Base-by-base conservation (phyloP, 2,113 vertebrate species). In the Daubentonia madagascariensis region DNA sequence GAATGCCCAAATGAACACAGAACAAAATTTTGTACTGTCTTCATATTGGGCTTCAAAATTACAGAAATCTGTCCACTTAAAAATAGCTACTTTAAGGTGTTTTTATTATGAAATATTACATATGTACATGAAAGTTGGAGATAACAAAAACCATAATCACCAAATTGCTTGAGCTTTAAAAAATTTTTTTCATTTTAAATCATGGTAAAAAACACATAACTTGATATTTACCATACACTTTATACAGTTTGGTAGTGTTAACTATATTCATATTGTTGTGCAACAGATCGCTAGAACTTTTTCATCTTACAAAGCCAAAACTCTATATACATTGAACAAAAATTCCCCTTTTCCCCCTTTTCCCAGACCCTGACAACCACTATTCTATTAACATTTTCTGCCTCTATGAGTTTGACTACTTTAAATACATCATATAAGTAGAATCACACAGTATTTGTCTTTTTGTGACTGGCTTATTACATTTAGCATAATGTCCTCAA, bases 21-120 rank as follows among this genome's bases (percentile, higher is more conserved):
- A 96, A 30, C 63, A 95, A 90, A 95, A 96, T 87, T 88, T 72
- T 85, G 23, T 75, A 84, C 30, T 89, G 22, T 72, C 8, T 90
- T 87, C 61, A 54, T 50, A 67, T 35, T 72, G 28, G 65, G 22
- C 28, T 57, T 96, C 73, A 67, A 85, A 73, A n/a, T 68, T 61
- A 72, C 32, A 73, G 20, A 88, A 94, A 83, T 81, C 40, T 81
- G 12, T 73, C 65, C 73, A 80, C 67, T 73, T 68, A 45, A 79
- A 95, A 50, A 65, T 79, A 65, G 22, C 70, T 73, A 25, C 23
- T 73, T 73, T 72, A 40, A 91, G 85, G 80, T 48, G 5, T 89
- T 90, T 85, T 84, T 91, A 45, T 88, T 92, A 43, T 92, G 37
- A 91, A 89, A 72, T 83, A 63, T 22, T 59, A 23, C 54, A 61